These are phyloP conservation scores for Microctonus brassicae DNA, from an alignment of 2,888 invertebrate species.

Conservation along the genomic window DNA sequence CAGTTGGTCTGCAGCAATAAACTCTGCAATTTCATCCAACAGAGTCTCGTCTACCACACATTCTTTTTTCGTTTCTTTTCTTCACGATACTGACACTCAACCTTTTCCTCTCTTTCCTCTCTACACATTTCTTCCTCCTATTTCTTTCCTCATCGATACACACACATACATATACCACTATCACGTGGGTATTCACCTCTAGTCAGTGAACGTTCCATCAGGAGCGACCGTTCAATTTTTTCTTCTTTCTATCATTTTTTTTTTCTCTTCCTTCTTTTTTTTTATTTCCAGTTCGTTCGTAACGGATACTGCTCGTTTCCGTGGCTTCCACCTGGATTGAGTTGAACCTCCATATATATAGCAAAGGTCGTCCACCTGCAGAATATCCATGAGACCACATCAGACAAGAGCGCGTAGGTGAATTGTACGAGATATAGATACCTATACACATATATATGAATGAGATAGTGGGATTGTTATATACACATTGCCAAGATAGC, in stretches of 20 bases:
- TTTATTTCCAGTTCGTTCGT: not conserved
- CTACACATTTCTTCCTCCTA: not conserved
- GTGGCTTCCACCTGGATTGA: slow-evolving; percentile 37
- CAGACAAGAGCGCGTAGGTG: not conserved
- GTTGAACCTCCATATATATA: slow-evolving; percentile 28
- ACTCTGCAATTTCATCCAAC: slow-evolving; percentile 28
- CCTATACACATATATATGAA: not conserved
- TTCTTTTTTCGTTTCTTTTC: slow-evolving; percentile 1
- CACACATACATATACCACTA: not conserved
- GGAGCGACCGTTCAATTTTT: slow-evolving; percentile 5
- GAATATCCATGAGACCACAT: slow-evolving; percentile 33
- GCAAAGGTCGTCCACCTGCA: slow-evolving; percentile 38
- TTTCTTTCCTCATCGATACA: slow-evolving; percentile 4
- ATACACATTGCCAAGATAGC: slow-evolving; percentile 49
- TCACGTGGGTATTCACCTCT: slow-evolving; percentile 1
- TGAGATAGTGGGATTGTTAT: slow-evolving; percentile 41
- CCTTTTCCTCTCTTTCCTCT: not conserved
- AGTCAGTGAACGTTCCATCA: not conserved
- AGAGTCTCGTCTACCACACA: slow-evolving; percentile 13
- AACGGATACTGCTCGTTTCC: slow-evolving; percentile 18
- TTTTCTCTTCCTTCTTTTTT: not conserved
- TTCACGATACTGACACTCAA: slow-evolving; percentile 22
- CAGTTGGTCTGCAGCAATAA: slow-evolving; percentile 16
- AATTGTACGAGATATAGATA: slow-evolving; percentile 17
- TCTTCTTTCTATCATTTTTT: not conserved